A percentile compares a stretch with the other conserved stretches of the same genome.
Conservation (phyloP, 2,797 vertebrate genomes). For the Poeciliopsis paucimaculata region DNA sequence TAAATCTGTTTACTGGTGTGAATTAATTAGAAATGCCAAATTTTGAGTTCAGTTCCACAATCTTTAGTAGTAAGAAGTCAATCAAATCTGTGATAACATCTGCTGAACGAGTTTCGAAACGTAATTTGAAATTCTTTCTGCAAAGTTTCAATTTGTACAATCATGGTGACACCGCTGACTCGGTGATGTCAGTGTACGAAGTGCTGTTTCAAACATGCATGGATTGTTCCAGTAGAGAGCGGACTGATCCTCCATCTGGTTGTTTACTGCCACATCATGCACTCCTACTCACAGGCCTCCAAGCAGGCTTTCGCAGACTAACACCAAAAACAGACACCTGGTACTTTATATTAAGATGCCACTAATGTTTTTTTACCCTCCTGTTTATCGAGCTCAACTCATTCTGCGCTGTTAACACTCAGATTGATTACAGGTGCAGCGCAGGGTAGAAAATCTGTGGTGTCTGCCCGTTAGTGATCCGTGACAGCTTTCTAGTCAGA, state of each 20-base stretch:
- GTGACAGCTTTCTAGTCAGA: constrained; percentile 39
- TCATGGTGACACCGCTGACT: constrained; percentile 29
- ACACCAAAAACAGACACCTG: not conserved
- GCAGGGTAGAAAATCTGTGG: not conserved
- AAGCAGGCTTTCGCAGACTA: not conserved
- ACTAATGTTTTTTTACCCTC: not conserved
- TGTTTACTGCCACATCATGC: constrained; percentile 22
- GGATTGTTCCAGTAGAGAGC: constrained; percentile 20
- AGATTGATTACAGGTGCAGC: constrained; percentile 14
- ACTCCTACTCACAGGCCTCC: constrained; percentile 23
- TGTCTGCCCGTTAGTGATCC: constrained; percentile 2
- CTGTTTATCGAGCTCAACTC: not conserved
- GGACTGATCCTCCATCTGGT: constrained; percentile 45
- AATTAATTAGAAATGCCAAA: not conserved
- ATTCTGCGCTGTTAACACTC: not conserved
- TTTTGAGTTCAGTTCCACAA: not conserved
- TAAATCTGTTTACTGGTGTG: not conserved
- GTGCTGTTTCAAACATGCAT: constrained; percentile 11
- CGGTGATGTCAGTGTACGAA: constrained; percentile 4
- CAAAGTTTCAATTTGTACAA: not conserved
- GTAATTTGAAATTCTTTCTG: not conserved
- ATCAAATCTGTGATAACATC: not conserved
- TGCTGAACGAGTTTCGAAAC: not conserved
- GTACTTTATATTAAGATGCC: not conserved
- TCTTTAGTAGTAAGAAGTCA: not conserved